Conservation (phyloP, 2,797 vertebrate species). For the Aeoliscus strigatus region DNA sequence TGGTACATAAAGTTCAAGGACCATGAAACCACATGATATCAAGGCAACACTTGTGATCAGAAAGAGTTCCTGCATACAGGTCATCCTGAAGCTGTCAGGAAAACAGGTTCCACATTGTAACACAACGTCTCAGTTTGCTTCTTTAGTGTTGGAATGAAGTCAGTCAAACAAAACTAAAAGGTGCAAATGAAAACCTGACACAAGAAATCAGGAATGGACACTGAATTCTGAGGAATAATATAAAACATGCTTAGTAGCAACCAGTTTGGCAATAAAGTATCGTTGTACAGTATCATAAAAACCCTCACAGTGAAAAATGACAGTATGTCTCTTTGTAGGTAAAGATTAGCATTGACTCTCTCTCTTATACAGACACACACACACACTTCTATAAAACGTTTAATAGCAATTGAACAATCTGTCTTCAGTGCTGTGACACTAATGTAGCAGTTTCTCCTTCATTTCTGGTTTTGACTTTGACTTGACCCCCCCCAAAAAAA, state of each 20-base stretch:
- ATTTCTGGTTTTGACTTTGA: conserved; percentile 35
- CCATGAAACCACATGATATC: conserved; percentile 45
- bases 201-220: conserved; percentile 56
- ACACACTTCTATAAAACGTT: conserved; percentile 52
- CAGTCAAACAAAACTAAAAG: conserved; percentile 54
- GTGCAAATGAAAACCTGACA: conserved; percentile 28
- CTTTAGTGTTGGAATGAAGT: conserved; percentile 58
- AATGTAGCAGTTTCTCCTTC: conserved; percentile 51
- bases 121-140: conserved; percentile 31
- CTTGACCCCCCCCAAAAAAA: too few species aligned
- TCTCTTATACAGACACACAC: conserved; percentile 15
- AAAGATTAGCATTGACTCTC: conserved; percentile 58
- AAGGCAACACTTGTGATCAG: conserved; percentile 61
- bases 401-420: conserved; percentile 55
- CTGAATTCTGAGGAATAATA: conserved; percentile 54
- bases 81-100: conserved; percentile 37
- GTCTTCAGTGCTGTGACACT: conserved; percentile 47
- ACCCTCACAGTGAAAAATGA: conserved; percentile 80
- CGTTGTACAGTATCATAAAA: conserved; percentile 69
- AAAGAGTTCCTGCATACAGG: conserved; percentile 32
- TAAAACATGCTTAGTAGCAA: conserved; percentile 67
- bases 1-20: conserved; percentile 42
- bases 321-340: conserved; percentile 65
- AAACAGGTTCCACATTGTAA: conserved; percentile 17
- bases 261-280: conserved; percentile 74